Evolutionary conservation across 2,113 vertebrate species (phyloP), one percentile per base, ranked within the genome.

Genomic region (Periophthalmus modestus): DNA sequence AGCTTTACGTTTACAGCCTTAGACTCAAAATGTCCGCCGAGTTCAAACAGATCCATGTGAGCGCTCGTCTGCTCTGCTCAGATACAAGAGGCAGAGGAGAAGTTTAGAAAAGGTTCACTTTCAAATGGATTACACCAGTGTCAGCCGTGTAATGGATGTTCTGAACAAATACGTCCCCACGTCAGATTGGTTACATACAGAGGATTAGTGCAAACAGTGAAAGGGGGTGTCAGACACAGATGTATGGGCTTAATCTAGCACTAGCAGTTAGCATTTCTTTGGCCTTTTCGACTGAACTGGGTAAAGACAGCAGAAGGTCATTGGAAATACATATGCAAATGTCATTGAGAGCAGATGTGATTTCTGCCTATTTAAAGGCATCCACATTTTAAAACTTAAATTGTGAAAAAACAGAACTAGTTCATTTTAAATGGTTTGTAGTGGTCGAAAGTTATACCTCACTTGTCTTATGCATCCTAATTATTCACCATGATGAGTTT

Each of bases 61-160:
- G 34, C 21, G 28, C 3, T 74, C 52, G 67, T 62, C 50, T 66
- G 52, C 33, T 62, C 50, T 66, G 52, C 33, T 72, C 78, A 39
- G 43, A 66, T 47, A n/a, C 18, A 23, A 59, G 36, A 39, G 36
- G 6, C 33, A 0, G 14, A 4, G 12, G 15, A 50, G 10, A 21
- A 43, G 52, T 62, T 39, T 68, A 14, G 48, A 34, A 18, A 36
- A n/a, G 19, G 21, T 19, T 67, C 16, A 21, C 4, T 18, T 36
- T 74, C 39, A 36, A 33, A 57, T 1, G 21, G 21, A 67, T 43
- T 55, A 58, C 28, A 46, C 57, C 28, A 7, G 63, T 16, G 18
- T 59, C 14, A 58, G 28, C 36, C 43, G 43, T 72, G 50, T 59
- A n/a, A 65, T 52, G 33, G 10, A 47, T 66, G 69, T 76, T 55